phyloP scores from a whole-genome alignment of 1,140 invertebrate genomes.

The Drosophila grimshawi region DNA sequence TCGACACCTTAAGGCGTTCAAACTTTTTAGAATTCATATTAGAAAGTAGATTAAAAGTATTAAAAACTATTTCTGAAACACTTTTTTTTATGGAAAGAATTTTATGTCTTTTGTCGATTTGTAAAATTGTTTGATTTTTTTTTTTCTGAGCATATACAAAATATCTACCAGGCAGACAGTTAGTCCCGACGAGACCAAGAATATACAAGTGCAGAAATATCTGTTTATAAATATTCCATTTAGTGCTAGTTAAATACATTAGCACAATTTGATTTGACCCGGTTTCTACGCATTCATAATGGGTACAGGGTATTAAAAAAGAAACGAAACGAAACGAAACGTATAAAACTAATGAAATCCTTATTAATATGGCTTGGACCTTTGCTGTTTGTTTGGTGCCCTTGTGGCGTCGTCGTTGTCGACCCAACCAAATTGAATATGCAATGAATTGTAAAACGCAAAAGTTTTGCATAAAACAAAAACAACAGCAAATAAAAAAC shows the following conservation, averaged over 20 bases:
- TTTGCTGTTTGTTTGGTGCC: slow-evolving; percentile 70
- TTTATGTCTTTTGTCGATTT: no score
- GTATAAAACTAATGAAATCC: slow-evolving; percentile 84
- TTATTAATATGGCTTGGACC: slow-evolving; percentile 82
- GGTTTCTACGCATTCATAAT: slow-evolving; percentile 1
- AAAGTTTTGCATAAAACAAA: slow-evolving; percentile 80
- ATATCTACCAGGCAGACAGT: no score
- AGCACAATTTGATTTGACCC: not conserved
- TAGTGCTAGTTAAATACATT: not conserved
- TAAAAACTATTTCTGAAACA: no score
- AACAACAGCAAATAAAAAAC: slow-evolving; percentile 31
- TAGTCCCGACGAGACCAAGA: no score
- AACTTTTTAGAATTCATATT: no score
- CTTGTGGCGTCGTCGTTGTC: slow-evolving; percentile 55
- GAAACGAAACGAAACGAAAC: slow-evolving; percentile 43
- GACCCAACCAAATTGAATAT: slow-evolving; percentile 77
- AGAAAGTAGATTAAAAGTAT: no score
- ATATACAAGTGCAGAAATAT: no score
- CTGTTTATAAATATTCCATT: no score
- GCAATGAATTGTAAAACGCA: slow-evolving; percentile 83
- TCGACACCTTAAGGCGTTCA: no score
- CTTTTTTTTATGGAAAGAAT: no score
- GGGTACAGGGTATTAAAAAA: slow-evolving; percentile 15
- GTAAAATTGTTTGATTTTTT: no score
- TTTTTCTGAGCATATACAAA: no score